Percentiles rank a stretch among this genome's conserved stretches.
Conservation (phyloP, 2,888 invertebrate species). For the Torymus tubicola region DNA sequence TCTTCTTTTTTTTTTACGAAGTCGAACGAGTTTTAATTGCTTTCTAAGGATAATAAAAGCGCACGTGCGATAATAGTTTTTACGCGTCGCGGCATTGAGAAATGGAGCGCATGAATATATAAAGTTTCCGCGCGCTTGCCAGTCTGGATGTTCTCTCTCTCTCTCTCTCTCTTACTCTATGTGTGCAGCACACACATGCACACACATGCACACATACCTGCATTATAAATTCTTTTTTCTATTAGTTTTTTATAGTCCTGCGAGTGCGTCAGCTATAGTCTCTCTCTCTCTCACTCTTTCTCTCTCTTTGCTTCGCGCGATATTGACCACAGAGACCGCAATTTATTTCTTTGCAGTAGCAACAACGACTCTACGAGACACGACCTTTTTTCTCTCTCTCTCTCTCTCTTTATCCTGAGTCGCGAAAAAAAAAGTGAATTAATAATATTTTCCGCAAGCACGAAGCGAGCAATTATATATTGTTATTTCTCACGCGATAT, state of each 20-base stretch:
- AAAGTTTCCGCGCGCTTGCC: slow-evolving; percentile 13
- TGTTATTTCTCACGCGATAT: no score
- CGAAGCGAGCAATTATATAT: no score
- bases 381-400: no score
- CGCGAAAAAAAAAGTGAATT: no score
- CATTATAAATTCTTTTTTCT: slow-evolving; percentile 12
- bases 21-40: slow-evolving; percentile 16
- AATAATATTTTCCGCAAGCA: no score
- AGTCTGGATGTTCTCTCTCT: not conserved
- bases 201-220: not conserved
- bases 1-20: not conserved
- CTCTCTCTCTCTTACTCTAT: no score
- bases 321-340: slow-evolving; percentile 9
- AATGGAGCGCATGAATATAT: slow-evolving; percentile 19
- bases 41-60: slow-evolving; percentile 1
- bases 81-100: slow-evolving; percentile 18
- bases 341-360: not conserved
- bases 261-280: slow-evolving; percentile 1
- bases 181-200: no score
- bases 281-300: not conserved
- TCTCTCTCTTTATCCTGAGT: no score
- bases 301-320: not conserved
- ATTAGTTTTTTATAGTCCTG: slow-evolving; percentile 12
- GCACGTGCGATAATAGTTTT: slow-evolving; percentile 29
- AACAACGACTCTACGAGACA: no score